A percentile compares a stretch with the other conserved stretches of the same genome.
phyloP scores from a whole-genome alignment of 2,888 invertebrate genomes.

The Synergus itoensis region DNA sequence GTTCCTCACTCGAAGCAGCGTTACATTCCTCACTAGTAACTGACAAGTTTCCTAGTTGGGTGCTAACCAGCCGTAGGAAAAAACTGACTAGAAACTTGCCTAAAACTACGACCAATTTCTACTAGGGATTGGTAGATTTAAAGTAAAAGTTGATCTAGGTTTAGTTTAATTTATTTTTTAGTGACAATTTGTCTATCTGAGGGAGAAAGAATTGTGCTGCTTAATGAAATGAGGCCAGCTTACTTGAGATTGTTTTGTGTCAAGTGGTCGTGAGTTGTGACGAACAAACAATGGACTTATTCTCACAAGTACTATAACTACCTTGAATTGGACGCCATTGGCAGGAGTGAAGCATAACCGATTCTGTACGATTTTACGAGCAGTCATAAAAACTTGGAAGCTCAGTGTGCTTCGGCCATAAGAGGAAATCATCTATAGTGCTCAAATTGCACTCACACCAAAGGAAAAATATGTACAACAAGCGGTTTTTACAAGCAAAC shows the following conservation, averaged over 20 bases:
- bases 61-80: no score
- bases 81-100: no score
- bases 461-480: neutral
- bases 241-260: slow-evolving; percentile 9
- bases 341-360: neutral
- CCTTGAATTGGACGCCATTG: neutral
- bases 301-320: neutral
- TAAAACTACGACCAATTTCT: no score
- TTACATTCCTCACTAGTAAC: no score
- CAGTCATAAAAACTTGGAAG: slow-evolving; percentile 3
- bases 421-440: neutral
- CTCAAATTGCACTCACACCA: neutral
- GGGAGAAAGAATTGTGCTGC: neutral
- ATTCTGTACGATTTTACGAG: neutral
- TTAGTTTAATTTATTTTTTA: neutral
- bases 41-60: no score
- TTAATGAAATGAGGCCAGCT: neutral
- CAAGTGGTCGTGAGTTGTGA: slow-evolving; percentile 1
- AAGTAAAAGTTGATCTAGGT: neutral
- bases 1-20: no score
- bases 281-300: neutral
- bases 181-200: neutral
- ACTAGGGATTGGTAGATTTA: neutral
- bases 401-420: neutral
- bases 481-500: neutral